Evolutionary conservation across 2,888 invertebrate species (phyloP), one percentile per base, ranked within the genome.

Genomic region (Dryobota labecula): DNA sequence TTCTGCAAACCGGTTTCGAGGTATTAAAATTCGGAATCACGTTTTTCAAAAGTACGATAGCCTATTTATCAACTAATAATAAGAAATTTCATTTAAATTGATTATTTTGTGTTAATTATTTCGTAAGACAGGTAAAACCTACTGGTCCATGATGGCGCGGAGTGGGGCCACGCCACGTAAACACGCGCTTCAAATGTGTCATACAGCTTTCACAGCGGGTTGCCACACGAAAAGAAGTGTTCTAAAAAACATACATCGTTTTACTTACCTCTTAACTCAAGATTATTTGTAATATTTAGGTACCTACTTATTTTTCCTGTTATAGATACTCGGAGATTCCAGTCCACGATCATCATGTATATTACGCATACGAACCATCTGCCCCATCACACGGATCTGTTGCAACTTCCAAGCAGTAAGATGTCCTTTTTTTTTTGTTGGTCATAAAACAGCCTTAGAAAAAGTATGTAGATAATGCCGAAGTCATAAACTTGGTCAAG

Each of bases 341-440:
- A 41, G 86, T 88, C 6, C 94, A 93, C 45, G 95, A 95, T 4
- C 93, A 92, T 67, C 91, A 92, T 43, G 78, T 92, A 27, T 90
- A 91, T 81, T 95, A 94, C 75, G 83, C 94, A n/a, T 95, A 95
- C 81, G 95, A 95, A 73, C 92, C 92, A 24, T 83, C 91, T 7
- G 80, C 82, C 6, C 86, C 90, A 15, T 79, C 90, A 2, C 92
- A 92, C 47, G 90, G 87, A 11, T 89, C 91, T 36, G 80, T 88
- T 47, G 85, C 90, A n/a, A 82, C 91, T 49, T 90, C 93, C 8
- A 95, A 95, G 86, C 91, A 94, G 95, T 95, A 90, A 93, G 94
- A 43, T 43, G 2, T 58, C 13, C 41, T 73, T 57, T 47, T 27
- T 64, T 27, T 45, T 38, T 41, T 58, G 4, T 20, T 47, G 20